phyloP scores from a whole-genome alignment of 2,797 vertebrate species.

The Gadopsis bispinosus region DNA sequence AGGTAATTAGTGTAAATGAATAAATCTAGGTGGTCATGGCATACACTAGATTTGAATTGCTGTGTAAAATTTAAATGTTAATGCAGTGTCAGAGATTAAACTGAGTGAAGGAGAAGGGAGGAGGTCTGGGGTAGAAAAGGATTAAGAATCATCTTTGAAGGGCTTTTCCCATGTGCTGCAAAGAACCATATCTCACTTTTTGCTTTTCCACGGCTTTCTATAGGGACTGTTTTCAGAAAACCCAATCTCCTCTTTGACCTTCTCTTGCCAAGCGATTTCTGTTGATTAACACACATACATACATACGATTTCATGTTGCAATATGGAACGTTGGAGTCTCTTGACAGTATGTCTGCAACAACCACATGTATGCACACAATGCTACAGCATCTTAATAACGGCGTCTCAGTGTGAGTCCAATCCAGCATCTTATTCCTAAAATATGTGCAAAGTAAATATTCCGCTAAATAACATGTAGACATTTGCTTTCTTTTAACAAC shows the following conservation, averaged over 20 bases:
- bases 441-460: neutral
- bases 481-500: neutral
- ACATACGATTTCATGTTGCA: constrained; percentile 48
- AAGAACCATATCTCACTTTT: constrained; percentile 70
- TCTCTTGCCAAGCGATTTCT: constrained; percentile 66
- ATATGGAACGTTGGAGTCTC: constrained; percentile 38
- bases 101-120: constrained; percentile 51
- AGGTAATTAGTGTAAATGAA: constrained; percentile 73
- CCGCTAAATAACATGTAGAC: neutral
- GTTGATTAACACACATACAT: constrained; percentile 65
- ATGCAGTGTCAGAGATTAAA: constrained; percentile 79
- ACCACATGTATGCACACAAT: neutral
- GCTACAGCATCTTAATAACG: constrained; percentile 7
- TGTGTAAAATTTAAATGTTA: constrained; percentile 76
- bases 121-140: constrained; percentile 65
- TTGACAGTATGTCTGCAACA: constrained; percentile 36
- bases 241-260: constrained; percentile 81
- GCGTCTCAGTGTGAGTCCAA: neutral
- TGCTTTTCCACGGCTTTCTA: constrained; percentile 65
- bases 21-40: constrained; percentile 68
- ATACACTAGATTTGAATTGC: constrained; percentile 67
- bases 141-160: constrained; percentile 80
- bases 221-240: constrained; percentile 74
- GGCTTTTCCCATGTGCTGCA: constrained; percentile 73
- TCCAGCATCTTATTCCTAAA: neutral